Base-by-base conservation (phyloP, 2,113 vertebrate species). In the Laticauda laticaudata region DNA sequence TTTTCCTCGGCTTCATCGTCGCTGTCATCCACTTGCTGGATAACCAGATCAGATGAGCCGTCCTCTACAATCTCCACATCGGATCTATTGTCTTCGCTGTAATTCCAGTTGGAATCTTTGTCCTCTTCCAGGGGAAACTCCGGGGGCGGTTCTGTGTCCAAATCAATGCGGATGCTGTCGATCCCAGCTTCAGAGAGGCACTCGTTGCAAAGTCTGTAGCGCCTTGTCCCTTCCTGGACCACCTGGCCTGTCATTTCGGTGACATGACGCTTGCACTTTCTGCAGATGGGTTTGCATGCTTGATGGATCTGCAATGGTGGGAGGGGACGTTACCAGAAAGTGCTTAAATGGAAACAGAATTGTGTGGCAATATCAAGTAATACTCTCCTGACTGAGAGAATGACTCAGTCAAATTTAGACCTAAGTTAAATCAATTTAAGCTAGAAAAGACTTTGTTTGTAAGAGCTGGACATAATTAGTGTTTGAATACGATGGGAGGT, bases 11-110 rank as follows among this genome's bases (percentile, higher is more conserved):
- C 96, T 95, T 99, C 99, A 56, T 99, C 99, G 3, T 99, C 99
- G 8, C 99, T 99, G 93, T 99, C 98, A 0, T 99, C 99, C 51
- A 99, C 99, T 57, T 99, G 99, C 92, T 99, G 99, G 94, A 99
- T 99, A 91, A 99, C 99, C 96, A 99, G 97, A 93, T 99, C 99
- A 0, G 96, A 98, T 1, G 99, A 99, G 1, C 98, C 99, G 34
- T 99, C 98, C 94, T 99, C 99, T 0, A 99, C 99, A 20, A 99
- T 98, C 95, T 99, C 98, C 87, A 99, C 99, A 0, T 99, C 99
- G 0, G 98, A 98, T 95, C 97, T 98, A 96, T 97, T 97, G 94
- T 98, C 97, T 34, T 98, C 98, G 7, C 97, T 98, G 3, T 98
- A 97, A 90, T 97, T 97, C 98, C 98, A 98, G 54, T 96, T 95